Conservation (phyloP, 1,140 invertebrate genomes). For the Teleogryllus occipitalis region DNA sequence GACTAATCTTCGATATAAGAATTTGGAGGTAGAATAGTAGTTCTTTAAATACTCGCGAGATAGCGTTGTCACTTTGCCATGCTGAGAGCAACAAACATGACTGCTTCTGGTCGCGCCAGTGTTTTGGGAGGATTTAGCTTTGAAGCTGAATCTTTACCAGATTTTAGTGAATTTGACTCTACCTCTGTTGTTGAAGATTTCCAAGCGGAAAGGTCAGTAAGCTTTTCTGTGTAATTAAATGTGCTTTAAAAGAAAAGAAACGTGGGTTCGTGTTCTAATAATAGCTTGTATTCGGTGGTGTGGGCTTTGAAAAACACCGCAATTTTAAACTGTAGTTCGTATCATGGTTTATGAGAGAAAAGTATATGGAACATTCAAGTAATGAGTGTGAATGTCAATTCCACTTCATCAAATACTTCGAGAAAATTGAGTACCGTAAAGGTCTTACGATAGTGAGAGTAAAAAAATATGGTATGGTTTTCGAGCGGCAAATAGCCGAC, state of each 20-base stretch:
- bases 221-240: background rate
- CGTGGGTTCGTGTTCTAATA: background rate
- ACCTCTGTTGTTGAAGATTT: constrained; percentile 43
- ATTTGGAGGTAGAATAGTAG: background rate
- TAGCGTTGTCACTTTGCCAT: background rate
- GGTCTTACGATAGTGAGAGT: no score
- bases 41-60: background rate
- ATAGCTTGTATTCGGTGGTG: background rate
- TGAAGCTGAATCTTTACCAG: constrained; percentile 44
- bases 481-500: no score
- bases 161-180: constrained; percentile 49
- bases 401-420: no score
- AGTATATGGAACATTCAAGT: no score
- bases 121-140: constrained; percentile 42
- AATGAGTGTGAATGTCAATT: no score
- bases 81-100: constrained; percentile 22
- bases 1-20: no score
- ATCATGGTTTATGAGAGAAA: no score
- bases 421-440: no score
- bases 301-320: no score
- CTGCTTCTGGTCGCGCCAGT: constrained; percentile 25
- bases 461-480: no score
- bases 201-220: constrained; percentile 40
- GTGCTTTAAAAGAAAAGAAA: background rate
- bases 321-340: no score